Conservation (phyloP, 2,797 vertebrate genomes). For the Chelonia mydas region DNA sequence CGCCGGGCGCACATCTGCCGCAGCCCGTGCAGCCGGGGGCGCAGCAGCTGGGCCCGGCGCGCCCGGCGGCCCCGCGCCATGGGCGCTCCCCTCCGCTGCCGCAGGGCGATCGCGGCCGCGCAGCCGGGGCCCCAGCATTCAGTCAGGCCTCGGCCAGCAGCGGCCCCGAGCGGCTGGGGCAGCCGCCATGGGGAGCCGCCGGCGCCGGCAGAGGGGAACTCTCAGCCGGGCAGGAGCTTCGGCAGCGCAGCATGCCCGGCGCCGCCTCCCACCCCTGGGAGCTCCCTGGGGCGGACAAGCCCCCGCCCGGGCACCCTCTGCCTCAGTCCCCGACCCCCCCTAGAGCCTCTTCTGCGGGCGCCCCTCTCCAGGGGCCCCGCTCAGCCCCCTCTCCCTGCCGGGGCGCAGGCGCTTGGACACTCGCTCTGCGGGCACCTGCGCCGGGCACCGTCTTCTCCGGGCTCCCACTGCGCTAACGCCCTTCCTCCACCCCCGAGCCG, state of each 20-base stretch:
- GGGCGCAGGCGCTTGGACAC: background rate
- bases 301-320: background rate
- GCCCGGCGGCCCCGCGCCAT: constrained; percentile 69
- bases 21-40: constrained; percentile 91
- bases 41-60: constrained; percentile 80
- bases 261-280: background rate
- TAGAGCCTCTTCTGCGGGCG: no score
- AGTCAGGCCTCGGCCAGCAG: constrained; percentile 71
- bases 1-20: constrained; percentile 88
- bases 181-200: constrained; percentile 75
- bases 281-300: no score
- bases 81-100: constrained; percentile 61
- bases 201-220: constrained; percentile 68
- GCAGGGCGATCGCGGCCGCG: constrained; percentile 38
- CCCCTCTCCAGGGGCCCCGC: background rate
- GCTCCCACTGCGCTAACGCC: no score
- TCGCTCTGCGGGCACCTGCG: no score
- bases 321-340: constrained; percentile 4
- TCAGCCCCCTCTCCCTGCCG: no score
- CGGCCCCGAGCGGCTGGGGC: constrained; percentile 72
- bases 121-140: constrained; percentile 26
- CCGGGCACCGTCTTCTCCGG: no score
- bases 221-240: constrained; percentile 63
- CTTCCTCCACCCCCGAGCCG: no score
- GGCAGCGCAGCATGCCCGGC: constrained; percentile 75